These are phyloP conservation scores for Saguinus imperator DNA, from an alignment of 2,113 vertebrate genomes.

Conservation along the genomic window DNA sequence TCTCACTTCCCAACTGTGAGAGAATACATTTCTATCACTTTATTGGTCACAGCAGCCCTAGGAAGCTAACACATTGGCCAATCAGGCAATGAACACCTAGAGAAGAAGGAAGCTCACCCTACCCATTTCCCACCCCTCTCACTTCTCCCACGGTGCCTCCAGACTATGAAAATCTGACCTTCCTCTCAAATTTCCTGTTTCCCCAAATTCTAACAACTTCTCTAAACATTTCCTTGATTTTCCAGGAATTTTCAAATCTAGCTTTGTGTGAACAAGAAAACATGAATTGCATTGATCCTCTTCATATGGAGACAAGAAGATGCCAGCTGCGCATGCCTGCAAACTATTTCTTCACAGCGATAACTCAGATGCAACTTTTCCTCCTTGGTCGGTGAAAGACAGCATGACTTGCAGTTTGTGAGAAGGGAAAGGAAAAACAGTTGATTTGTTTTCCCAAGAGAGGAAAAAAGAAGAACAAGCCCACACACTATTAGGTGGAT, in stretches of 20 bases:
- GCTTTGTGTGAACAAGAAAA: not conserved
- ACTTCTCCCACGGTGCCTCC: fast-evolving
- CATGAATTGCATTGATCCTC: not conserved
- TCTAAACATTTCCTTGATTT: not conserved
- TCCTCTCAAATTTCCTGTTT: not conserved
- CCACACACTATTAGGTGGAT: not conserved
- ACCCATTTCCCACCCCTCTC: not conserved
- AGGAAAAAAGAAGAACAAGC: not conserved
- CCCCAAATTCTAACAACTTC: not conserved
- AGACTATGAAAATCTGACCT: not conserved
- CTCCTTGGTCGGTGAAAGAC: not conserved
- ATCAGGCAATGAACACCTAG: fast-evolving
- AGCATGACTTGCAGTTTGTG: not conserved
- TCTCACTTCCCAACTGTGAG: fast-evolving
- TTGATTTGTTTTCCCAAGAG: not conserved
- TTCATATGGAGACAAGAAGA: constrained; percentile 7
- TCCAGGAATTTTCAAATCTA: constrained; percentile 13
- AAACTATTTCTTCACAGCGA: not conserved
- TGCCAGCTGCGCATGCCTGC: not conserved
- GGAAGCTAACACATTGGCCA: not conserved
- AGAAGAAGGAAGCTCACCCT: not conserved
- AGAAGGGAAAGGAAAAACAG: not conserved
- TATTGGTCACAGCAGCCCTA: fast-evolving
- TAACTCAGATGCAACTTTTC: not conserved
- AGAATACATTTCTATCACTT: not conserved